phyloP scores from a whole-genome alignment of 2,888 invertebrate genomes.

The Crossocerus cetratus region DNA sequence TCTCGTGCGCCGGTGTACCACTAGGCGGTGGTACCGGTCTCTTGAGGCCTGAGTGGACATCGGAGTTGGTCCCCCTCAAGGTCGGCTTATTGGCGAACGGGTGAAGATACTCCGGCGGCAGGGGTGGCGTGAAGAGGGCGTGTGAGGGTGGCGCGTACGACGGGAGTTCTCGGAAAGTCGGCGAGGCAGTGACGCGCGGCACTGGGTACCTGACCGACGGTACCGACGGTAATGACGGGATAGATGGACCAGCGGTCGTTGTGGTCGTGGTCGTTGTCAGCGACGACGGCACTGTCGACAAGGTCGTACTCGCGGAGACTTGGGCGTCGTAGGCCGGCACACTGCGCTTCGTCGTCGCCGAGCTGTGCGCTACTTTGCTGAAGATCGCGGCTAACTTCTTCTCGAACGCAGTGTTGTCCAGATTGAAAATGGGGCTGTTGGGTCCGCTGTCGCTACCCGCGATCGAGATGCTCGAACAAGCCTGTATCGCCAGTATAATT shows the following conservation, averaged over 20 bases:
- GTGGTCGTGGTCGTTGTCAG: slow-evolving; percentile 80
- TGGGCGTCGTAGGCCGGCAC: slow-evolving; percentile 82
- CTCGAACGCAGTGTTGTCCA: slow-evolving; percentile 82
- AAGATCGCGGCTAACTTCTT: slow-evolving; percentile 84
- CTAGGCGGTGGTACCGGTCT: slow-evolving; percentile 91
- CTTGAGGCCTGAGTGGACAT: slow-evolving; percentile 77
- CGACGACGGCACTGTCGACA: slow-evolving; percentile 83
- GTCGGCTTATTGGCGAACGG: slow-evolving; percentile 95
- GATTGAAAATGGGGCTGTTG: slow-evolving; percentile 70
- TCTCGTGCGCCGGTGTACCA: slow-evolving; percentile 87
- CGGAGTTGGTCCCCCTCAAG: slow-evolving; percentile 84
- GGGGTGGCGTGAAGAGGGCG: slow-evolving; percentile 87
- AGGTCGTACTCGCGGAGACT: slow-evolving; percentile 77
- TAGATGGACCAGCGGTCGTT: slow-evolving; percentile 71
- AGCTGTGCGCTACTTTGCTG: slow-evolving; percentile 84
- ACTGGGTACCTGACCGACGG: slow-evolving; percentile 60
- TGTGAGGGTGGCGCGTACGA: slow-evolving; percentile 90
- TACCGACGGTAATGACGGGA: slow-evolving; percentile 71
- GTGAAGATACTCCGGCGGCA: slow-evolving; percentile 90
- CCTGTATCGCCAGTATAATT: slow-evolving; percentile 33
- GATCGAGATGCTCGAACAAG: slow-evolving; percentile 21
- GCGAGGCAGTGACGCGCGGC: slow-evolving; percentile 68
- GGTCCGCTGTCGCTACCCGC: slow-evolving; percentile 68
- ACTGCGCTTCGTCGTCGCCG: slow-evolving; percentile 83
- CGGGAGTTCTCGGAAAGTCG: slow-evolving; percentile 82